These are phyloP conservation scores for Silurus aristotelis DNA, from an alignment of 2,797 vertebrate genomes.

Conservation along the genomic window DNA sequence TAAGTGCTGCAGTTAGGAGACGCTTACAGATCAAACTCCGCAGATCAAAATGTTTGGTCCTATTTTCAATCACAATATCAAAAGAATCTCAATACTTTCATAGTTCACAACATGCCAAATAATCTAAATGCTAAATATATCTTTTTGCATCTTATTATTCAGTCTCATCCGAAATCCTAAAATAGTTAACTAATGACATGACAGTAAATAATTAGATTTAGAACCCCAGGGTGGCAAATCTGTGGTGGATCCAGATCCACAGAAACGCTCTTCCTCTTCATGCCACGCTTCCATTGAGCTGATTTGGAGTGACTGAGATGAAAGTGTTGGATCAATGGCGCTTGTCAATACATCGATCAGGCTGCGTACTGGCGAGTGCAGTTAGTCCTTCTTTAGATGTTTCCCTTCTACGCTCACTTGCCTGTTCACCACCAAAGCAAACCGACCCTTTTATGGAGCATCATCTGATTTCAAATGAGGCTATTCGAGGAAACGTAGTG, in stretches of 20 bases:
- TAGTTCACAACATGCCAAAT: too few relatives aligned
- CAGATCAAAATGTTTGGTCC: not conserved
- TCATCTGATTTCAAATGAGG: not conserved
- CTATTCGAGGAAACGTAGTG: not conserved
- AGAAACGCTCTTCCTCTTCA: not conserved
- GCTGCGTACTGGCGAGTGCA: not conserved
- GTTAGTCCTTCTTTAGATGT: conserved; percentile 15
- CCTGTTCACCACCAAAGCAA: conserved; percentile 9
- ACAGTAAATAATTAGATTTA: not conserved
- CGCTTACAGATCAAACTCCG: not conserved
- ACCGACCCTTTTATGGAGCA: not conserved
- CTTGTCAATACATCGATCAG: conserved; percentile 50
- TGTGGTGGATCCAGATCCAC: not conserved
- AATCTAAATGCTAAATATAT: too few relatives aligned
- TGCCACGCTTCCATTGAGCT: conserved; percentile 25
- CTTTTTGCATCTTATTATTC: not conserved
- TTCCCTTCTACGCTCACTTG: not conserved
- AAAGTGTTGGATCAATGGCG: conserved; percentile 50
- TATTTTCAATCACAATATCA: not conserved
- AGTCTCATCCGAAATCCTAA: not conserved
- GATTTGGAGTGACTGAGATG: conserved; percentile 41
- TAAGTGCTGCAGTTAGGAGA: not conserved
- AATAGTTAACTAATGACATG: not conserved
- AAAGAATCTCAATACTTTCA: not conserved
- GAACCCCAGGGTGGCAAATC: conserved; percentile 9